Conservation (phyloP, 2,113 vertebrate genomes). For the Entelurus aequoreus region DNA sequence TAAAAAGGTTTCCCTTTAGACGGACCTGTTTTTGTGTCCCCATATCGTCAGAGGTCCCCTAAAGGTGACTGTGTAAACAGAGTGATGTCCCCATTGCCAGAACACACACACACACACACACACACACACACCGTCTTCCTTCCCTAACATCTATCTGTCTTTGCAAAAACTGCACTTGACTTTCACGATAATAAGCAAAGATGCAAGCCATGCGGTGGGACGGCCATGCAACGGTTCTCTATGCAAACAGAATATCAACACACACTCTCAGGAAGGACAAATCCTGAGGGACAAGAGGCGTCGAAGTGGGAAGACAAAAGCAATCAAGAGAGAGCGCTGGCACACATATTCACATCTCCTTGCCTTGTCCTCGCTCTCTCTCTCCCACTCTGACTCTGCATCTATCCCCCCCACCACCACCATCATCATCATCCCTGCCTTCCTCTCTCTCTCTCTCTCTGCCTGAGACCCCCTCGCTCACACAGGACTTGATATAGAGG, state of each 20-base stretch:
- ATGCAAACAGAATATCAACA: slow-evolving; percentile 15
- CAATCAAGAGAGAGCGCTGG: slow-evolving; percentile 25
- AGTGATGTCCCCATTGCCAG: too few species aligned
- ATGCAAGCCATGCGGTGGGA: slow-evolving; percentile 27
- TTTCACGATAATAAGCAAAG: slow-evolving; percentile 4
- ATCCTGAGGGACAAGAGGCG: slow-evolving; percentile 39
- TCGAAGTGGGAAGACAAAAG: slow-evolving; percentile 38
- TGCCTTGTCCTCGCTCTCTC: slow-evolving; percentile 35
- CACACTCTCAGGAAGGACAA: slow-evolving; percentile 28
- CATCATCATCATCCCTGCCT: slow-evolving; percentile 17
- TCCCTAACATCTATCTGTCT: slow-evolving; percentile 11
- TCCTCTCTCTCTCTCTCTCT: slow-evolving; percentile 6
- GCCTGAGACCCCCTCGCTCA: slow-evolving; percentile 41
- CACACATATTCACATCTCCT: slow-evolving; percentile 39
- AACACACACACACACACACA: not conserved
- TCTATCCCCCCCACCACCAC: slow-evolving; percentile 20
- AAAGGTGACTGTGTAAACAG: too few species aligned
- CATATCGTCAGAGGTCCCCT: too few species aligned
- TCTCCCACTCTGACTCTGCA: slow-evolving; percentile 29
- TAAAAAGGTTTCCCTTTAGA: too few species aligned
- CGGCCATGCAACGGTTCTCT: slow-evolving; percentile 4
- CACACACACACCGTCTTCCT: not conserved
- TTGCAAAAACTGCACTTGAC: slow-evolving; percentile 22
- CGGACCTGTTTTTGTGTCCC: too few species aligned
- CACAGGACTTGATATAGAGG: slow-evolving; percentile 59